Conservation (phyloP, 1,140 invertebrate genomes). For the Conus ventricosus region DNA sequence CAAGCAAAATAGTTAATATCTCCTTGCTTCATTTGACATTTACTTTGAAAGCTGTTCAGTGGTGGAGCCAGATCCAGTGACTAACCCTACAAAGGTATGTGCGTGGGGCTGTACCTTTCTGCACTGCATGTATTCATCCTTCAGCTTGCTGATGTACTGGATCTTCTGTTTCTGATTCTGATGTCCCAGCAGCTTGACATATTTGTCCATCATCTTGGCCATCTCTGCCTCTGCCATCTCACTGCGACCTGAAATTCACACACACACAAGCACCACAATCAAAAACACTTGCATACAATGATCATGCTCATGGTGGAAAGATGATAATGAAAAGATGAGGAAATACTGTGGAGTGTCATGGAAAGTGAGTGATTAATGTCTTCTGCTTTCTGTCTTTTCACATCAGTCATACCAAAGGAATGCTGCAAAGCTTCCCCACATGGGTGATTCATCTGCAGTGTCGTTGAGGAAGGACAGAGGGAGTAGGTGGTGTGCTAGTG, state of each 20-base stretch:
- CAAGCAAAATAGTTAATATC: too few species aligned
- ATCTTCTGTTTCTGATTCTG: conserved; percentile 84
- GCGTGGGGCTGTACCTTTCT: conserved; percentile 75
- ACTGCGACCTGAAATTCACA: conserved; percentile 48
- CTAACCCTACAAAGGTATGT: not conserved
- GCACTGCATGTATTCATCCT: conserved; percentile 77
- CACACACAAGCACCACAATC: not conserved
- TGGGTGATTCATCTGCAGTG: too few species aligned
- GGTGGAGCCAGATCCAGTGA: conserved; percentile 8
- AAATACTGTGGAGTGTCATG: too few species aligned
- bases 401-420: too few species aligned
- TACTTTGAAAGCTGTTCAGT: not conserved
- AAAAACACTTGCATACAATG: too few species aligned
- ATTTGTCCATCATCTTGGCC: conserved; percentile 78
- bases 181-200: conserved; percentile 80
- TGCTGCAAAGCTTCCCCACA: too few species aligned
- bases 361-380: too few species aligned
- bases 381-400: too few species aligned
- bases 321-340: too few species aligned
- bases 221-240: conserved; percentile 74
- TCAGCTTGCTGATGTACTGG: conserved; percentile 80
- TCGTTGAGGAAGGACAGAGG: too few species aligned
- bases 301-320: too few species aligned
- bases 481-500: too few species aligned
- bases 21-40: not conserved